These are phyloP conservation scores for Bos indicus DNA, from an alignment of 2,113 vertebrate species.

Conservation along the genomic window DNA sequence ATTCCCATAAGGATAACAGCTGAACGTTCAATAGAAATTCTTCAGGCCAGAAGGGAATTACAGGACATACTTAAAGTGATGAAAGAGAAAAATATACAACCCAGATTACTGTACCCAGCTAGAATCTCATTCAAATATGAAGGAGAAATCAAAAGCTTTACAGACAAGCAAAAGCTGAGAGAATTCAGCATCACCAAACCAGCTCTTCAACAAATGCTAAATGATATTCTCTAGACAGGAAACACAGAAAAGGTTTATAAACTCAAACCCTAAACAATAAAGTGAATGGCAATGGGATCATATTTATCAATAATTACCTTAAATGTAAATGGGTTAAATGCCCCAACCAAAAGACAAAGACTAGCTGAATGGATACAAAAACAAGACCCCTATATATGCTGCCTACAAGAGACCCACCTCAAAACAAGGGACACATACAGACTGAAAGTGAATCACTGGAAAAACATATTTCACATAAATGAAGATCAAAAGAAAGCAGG, in stretches of 20 bases:
- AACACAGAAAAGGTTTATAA: background rate
- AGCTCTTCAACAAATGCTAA: background rate
- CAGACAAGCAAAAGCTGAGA: background rate
- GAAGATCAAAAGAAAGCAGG: background rate
- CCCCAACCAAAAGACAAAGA: background rate
- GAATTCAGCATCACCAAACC: background rate
- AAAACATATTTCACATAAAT: rapidly evolving
- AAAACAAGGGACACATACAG: background rate
- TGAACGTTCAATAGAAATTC: background rate
- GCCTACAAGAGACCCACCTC: background rate
- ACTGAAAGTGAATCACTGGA: background rate
- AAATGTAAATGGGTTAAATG: background rate
- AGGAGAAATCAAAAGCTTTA: background rate
- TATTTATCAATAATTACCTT: background rate
- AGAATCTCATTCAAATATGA: background rate
- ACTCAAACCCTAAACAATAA: background rate
- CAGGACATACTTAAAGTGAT: background rate
- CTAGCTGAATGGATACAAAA: background rate
- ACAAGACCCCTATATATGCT: background rate
- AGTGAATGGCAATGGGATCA: background rate
- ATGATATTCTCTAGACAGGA: background rate
- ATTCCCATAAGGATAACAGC: background rate
- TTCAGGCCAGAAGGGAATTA: background rate
- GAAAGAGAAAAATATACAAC: background rate
- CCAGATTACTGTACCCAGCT: background rate